These are phyloP conservation scores for Phyllostomus hastatus DNA, from an alignment of 2,113 vertebrate species.

Conservation along the genomic window DNA sequence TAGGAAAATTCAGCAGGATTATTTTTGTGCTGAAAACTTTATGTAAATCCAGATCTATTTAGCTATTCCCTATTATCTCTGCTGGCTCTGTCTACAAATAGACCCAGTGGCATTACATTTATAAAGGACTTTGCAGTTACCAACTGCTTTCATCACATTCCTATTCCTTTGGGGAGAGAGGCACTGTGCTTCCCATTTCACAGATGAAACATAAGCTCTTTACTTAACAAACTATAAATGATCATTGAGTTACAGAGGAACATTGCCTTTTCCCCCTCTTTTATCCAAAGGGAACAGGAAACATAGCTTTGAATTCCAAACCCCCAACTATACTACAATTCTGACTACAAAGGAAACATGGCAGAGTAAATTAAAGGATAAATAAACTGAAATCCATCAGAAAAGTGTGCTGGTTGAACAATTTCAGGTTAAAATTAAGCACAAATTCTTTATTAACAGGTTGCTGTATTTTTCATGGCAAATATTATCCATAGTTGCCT, in stretches of 20 bases:
- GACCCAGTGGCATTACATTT: neutral
- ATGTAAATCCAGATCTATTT: neutral
- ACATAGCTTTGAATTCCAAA: neutral
- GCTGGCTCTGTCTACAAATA: neutral
- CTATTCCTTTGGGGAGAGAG: rapidly evolving
- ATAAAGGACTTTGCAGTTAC: neutral
- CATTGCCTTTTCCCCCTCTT: neutral
- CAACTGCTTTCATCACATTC: neutral
- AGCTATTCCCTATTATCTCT: neutral
- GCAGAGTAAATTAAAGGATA: neutral
- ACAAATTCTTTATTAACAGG: conserved; percentile 5
- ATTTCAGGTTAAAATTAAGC: neutral
- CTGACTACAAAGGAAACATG: neutral
- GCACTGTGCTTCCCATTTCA: neutral
- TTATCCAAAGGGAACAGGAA: neutral
- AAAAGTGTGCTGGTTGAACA: neutral
- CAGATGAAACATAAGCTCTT: neutral
- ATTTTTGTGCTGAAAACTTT: neutral
- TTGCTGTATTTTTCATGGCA: neutral
- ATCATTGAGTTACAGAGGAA: neutral
- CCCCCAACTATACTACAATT: neutral
- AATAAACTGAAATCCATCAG: neutral
- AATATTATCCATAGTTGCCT: conserved; percentile 7
- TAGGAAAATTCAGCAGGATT: neutral
- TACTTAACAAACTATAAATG: neutral